These are phyloP conservation scores for Pterocles orientalis DNA, from an alignment of 2,113 vertebrate genomes.

Conservation along the genomic window DNA sequence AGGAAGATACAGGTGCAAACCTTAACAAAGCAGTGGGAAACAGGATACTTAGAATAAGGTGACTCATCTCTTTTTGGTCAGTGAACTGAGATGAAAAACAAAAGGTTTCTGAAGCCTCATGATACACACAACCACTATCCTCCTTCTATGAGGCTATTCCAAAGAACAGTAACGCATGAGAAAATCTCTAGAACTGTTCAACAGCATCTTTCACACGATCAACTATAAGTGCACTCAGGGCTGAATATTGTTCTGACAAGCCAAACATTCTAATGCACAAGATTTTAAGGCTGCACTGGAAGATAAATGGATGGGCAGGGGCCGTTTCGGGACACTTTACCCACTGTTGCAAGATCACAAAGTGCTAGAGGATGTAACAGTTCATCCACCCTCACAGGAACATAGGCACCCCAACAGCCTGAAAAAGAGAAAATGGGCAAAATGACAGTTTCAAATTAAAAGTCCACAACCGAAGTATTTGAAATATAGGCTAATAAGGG, in stretches of 20 bases:
- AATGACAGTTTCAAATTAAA: background rate
- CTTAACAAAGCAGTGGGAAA: background rate
- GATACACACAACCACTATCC: background rate
- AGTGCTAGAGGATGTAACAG: background rate
- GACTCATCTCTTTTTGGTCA: conserved; percentile 32
- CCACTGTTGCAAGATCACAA: background rate
- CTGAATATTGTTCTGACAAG: background rate
- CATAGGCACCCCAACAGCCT: background rate
- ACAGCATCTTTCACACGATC: background rate
- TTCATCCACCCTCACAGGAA: background rate
- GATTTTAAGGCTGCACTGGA: background rate
- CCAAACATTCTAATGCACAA: background rate
- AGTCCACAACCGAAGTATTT: background rate
- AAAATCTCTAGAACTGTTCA: background rate
- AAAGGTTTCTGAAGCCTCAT: background rate
- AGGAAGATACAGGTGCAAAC: background rate
- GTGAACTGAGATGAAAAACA: background rate
- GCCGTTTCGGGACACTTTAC: background rate
- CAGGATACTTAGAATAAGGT: background rate
- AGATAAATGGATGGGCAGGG: background rate
- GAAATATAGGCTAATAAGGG: background rate
- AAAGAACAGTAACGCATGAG: background rate
- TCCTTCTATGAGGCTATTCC: background rate
- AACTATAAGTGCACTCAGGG: background rate
- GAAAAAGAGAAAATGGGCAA: background rate